Evolutionary conservation across 2,888 invertebrate genomes (phyloP), one percentile per base, ranked within the genome.

Genomic region (Meteorus cinctellus): DNA sequence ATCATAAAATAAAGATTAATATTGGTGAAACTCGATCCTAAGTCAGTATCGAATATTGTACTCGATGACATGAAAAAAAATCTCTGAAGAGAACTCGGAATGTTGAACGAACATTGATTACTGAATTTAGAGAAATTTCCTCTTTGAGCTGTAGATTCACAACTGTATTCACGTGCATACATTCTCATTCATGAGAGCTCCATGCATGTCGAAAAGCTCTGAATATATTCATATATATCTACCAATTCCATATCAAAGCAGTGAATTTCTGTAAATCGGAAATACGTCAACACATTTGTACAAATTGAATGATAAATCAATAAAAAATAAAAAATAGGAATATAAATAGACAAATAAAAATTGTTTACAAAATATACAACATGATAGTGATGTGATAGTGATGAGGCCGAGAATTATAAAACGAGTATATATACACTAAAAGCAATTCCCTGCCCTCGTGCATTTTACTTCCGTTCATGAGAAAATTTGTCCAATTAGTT

Each of bases 371-470:
- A 48, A n/a, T 14, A 48, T 48, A n/a, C 3, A 48, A 48, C 16
- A 48, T 48, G 4, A n/a, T 48, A n/a, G 4, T 48, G 16, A 2
- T 48, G 4, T n/a, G 2, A 48, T 48, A 48, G 14, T 48, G n/a
- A 48, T 41, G 41, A 41, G 4, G 41, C 6, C 8, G 8, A 41
- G 12, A 41, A 41, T 41, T 41, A 12, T 41, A 41, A 8, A 5
- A 55, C n/a, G 6, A 19, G 10, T 55, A 19, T 24, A 19, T 19
- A 19, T 24, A 1, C n/a, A 1, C 19, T 19, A 55, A 55, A 76
- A 76, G 72, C 76, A 76, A 77, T 82, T 82, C 81, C 80, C 77
- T 51, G 78, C 82, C 72, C 78, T 81, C 66, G 41, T 29, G 70
- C 55, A 60, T 74, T 55, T 27, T 59, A 72, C 65, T 72, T 75